A percentile compares a stretch with the other conserved stretches of the same genome.
Evolutionary conservation across 2,797 vertebrate genomes (phyloP).

Genomic region (Melanogrammus aeglefinus): DNA sequence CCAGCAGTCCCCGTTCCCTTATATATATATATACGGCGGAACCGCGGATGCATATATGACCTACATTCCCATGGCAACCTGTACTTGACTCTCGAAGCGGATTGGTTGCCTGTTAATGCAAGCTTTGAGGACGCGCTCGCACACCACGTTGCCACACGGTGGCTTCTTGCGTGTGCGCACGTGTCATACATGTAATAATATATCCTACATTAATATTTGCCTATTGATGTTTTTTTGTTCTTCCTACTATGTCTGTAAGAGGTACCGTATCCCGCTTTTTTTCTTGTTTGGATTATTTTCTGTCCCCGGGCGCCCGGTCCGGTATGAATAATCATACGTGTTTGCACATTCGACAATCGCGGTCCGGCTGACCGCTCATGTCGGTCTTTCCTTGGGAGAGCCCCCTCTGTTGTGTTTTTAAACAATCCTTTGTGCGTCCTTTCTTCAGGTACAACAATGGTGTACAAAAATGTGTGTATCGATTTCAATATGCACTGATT

Average conservation of each 20-base stretch:
- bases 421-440: constrained; percentile 45
- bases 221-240: not conserved
- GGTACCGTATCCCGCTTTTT: not conserved
- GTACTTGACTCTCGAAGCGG: constrained; percentile 39
- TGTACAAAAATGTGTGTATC: constrained; percentile 4
- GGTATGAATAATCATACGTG: constrained; percentile 8
- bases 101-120: constrained; percentile 55
- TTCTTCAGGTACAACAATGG: constrained; percentile 34
- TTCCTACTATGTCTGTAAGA: not conserved
- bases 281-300: not conserved
- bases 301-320: not conserved
- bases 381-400: constrained; percentile 26
- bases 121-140: constrained; percentile 23
- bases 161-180: constrained; percentile 33
- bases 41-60: constrained; percentile 21
- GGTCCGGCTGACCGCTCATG: constrained; percentile 44
- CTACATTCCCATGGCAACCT: constrained; percentile 48
- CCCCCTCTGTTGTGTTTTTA: constrained; percentile 41
- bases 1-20: constrained; percentile 61
- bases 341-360: constrained; percentile 69
- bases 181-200: constrained; percentile 56
- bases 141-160: constrained; percentile 56
- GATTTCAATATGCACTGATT: constrained; percentile 62
- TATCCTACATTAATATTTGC: constrained; percentile 47
- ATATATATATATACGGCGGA: constrained; percentile 24